Base-by-base conservation (phyloP, 2,797 vertebrate genomes). In the Pteronotus mesoamericanus region DNA sequence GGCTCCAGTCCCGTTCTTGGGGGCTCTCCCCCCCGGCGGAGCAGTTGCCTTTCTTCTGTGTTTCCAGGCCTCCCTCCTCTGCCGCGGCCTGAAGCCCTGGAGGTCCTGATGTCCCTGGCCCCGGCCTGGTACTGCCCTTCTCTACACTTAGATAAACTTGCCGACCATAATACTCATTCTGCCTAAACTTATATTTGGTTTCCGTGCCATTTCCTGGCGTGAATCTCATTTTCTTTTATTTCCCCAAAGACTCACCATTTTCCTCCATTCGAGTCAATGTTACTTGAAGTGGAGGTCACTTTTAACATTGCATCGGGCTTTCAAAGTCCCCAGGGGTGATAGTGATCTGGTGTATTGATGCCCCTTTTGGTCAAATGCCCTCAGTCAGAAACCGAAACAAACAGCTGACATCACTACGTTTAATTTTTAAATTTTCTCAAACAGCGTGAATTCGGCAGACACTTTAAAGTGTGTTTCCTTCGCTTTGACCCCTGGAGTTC, bases 1-100 rank as follows among this genome's bases (percentile, higher is more conserved):
- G 1, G n/a, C 57, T 18, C 18, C 8, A 0, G 32, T 2, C 6
- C 15, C 1, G 29, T 48, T 16, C 39, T 0, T 4, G 44, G 48
- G 18, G 14, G n/a, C 15, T 15, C 34, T 6, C 18, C 46, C 18
- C 7, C 4, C 44, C 26, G 6, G 6, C 69, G 66, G 34, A 37
- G 34, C 4, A 0, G 2, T 26, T 3, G 21, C 57, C 15, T 34
- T 21, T 37, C 90, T 42, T 4, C 21, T 15, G 8, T 32, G 9
- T 53, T 34, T 26, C 22, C 32, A 44, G 0, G 2, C 66, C 34
- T 26, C 55, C 32, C 9, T 37, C 15, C 87, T 19, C 22, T 22
- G 19, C 12, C 24, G 16, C 21, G 53, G 39, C 64, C 74, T 26
- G 61, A 21, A 2, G 4, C 69, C 55, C 29, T 9, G 26, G 5